phyloP scores from a whole-genome alignment of 2,113 vertebrate species.

The Oenanthe oenanthe region DNA sequence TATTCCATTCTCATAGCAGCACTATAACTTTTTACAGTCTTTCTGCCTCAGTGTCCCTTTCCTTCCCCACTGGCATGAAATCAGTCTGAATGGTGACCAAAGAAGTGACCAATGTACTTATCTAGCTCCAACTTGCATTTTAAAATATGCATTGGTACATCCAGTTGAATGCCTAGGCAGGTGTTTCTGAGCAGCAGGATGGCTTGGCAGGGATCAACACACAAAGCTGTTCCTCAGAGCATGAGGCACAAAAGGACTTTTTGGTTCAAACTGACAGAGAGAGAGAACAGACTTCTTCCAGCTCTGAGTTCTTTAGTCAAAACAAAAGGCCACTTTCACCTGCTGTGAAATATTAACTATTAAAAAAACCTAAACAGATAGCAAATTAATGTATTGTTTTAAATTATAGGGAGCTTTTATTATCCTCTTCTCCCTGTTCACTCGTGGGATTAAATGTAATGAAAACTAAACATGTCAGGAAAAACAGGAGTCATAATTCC shows the following conservation, averaged over 20 bases:
- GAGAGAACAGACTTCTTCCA: conserved; percentile 25
- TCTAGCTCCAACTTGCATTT: neutral
- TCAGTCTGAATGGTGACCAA: neutral
- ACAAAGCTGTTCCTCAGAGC: neutral
- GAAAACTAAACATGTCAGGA: neutral
- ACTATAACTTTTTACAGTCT: neutral
- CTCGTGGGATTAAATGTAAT: neutral
- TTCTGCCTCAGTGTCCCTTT: neutral
- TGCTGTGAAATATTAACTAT: neutral
- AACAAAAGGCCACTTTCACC: neutral
- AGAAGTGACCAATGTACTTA: neutral
- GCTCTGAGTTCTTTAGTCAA: neutral
- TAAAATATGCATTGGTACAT: neutral
- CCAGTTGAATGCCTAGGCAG: neutral
- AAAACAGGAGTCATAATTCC: neutral
- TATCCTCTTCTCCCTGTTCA: neutral
- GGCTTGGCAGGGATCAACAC: neutral
- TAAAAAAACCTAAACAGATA: neutral
- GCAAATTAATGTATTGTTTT: neutral
- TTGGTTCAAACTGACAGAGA: neutral
- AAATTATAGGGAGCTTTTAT: neutral
- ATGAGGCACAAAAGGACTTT: neutral
- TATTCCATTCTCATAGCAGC: neutral
- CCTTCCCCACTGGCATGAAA: neutral
- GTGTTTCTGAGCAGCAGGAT: neutral